Base-by-base conservation (phyloP, 2,888 invertebrate genomes). In the Strigamia maritima region DNA sequence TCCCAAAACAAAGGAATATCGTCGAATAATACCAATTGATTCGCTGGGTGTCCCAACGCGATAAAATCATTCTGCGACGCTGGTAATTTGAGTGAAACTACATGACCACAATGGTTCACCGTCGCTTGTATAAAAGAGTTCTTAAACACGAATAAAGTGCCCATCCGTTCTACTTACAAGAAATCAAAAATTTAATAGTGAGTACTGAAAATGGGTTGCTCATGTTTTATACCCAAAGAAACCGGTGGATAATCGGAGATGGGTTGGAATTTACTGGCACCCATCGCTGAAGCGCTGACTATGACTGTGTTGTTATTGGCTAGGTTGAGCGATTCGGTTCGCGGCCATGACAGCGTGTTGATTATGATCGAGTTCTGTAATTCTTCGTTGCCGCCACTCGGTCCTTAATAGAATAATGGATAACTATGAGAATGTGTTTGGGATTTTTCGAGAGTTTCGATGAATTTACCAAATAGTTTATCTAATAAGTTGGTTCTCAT, bases 1-100 rank as follows among this genome's bases (percentile, higher is more conserved):
- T 89, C 88, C 88, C 88, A 89, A 83, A 85, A 88, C 35, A 89
- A 82, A 0, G 88, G 88, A 2, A 88, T 84, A 81, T 89, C 88
- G 83, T 88, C 87, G 83, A 85, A 88, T 28, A 88, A 81, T 78
- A 87, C 84, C 81, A 88, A 84, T 83, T 86, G 85, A 82, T 88
- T 88, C 19, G 82, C 84, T 7, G 78, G 79, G 80, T 79, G 79
- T 24, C 81, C 81, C 38, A 80, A 10, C 8, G 80, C 77, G 76
- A 83, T 82, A 22, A 81, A 80, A 76, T 83, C 82, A 75, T 80
- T 82, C 19, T 31, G 65, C 24, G 44, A 76, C 44, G 28, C 44
- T 19, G 35, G 54, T 38, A 80, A 35, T 44, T 79, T 54, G 65
- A 82, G 70, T 2, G 80, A 80, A 1, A 26, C 77, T 40, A 82